A percentile compares a stretch with the other conserved stretches of the same genome.
phyloP scores from a whole-genome alignment of 2,888 invertebrate species.

The Trisateles emortualis region DNA sequence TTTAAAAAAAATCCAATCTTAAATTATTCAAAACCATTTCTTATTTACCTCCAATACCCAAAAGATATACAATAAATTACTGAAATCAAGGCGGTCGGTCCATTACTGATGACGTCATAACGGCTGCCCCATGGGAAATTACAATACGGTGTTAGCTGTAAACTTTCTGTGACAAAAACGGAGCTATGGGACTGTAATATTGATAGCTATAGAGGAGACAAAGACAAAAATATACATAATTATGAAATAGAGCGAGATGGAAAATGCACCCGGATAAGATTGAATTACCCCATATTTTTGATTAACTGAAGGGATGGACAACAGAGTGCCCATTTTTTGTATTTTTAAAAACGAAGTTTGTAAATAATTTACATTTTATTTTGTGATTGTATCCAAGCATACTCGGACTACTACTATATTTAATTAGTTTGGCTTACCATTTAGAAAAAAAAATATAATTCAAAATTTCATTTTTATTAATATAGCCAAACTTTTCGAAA shows the following conservation, averaged over 20 bases:
- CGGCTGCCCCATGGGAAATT: slow-evolving; percentile 44
- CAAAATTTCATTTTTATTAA: no score
- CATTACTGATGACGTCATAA: slow-evolving; percentile 46
- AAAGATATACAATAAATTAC: slow-evolving; percentile 37
- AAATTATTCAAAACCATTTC: slow-evolving; percentile 2
- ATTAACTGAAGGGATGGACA: neutral
- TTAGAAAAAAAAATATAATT: no score
- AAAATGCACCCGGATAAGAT: neutral
- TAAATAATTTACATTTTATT: neutral
- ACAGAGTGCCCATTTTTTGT: neutral
- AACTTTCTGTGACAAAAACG: slow-evolving; percentile 46
- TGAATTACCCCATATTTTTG: slow-evolving; percentile 2
- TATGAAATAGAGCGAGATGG: neutral
- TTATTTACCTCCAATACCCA: slow-evolving; percentile 20
- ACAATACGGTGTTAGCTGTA: slow-evolving; percentile 39
- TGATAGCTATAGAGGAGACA: slow-evolving; percentile 9
- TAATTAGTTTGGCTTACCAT: no score
- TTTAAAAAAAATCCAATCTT: neutral
- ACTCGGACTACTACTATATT: no score
- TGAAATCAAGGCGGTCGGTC: slow-evolving; percentile 33
- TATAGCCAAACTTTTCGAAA: no score
- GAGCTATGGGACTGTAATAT: slow-evolving; percentile 19
- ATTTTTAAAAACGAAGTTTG: neutral
- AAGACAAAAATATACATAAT: slow-evolving; percentile 1
- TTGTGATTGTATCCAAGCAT: no score